Evolutionary conservation across 2,797 vertebrate genomes (phyloP), one percentile per base, ranked within the genome.

Genomic region (Chaetophractus vellerosus): DNA sequence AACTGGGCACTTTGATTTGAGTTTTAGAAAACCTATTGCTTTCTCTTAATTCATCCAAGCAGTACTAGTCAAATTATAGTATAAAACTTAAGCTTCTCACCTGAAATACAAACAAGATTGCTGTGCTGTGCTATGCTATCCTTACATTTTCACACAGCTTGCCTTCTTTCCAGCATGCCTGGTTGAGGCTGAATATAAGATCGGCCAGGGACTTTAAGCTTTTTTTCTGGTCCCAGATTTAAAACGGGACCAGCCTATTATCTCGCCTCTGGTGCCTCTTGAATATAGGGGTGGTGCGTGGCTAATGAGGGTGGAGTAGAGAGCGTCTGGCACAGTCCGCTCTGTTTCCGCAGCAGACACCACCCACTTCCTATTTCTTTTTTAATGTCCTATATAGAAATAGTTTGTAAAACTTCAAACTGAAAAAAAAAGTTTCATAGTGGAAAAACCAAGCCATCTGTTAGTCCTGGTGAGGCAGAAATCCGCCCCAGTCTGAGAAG

Each of bases 291-390:
- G 28, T 63, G 31, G 36, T 28, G 36, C 24, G 45, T 69, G 52
- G 41, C 9, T 52, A 69, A 23, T 10, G 24, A 45, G 33, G 26
- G 71, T 63, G n/a, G 57, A 26, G 50, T 7, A 23, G 57, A 41
- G 15, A 88, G 76, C 6, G 0, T 38, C 55, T 71, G 82, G 45
- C 36, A 80, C 26, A 31, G 41, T 38, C 36, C 36, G 81, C 85
- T 45, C 78, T 95, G 93, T 94, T 90, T 91, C 75, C 36, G 59
- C 12, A 31, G 41, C 10, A 52, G 33, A 41, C 12, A 23, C 33
- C 38, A 36, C 69, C 23, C 31, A 80, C 41, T 96, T 96, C 87
- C 75, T 95, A 19, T 95, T 87, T 85, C 33, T 87, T 93, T 92
- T 50, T 57, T 55, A 55, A 89, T 4, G 2, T 79, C 81, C 26